Conservation (phyloP, 2,797 vertebrate species). For the Amblyraja radiata region DNA sequence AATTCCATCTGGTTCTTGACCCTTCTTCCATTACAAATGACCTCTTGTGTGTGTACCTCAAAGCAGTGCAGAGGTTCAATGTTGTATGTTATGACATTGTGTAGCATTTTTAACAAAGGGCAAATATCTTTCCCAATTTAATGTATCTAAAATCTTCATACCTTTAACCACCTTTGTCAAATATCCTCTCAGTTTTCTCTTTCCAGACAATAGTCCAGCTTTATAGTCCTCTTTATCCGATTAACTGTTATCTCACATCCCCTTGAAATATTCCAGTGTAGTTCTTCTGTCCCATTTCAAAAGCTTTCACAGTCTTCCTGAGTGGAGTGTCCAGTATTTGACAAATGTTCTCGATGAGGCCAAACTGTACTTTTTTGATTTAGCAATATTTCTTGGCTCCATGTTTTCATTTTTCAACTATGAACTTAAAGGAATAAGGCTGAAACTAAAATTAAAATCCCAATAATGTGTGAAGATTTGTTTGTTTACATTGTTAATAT, state of each 20-base stretch:
- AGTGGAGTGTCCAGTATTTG: not conserved
- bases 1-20: not conserved
- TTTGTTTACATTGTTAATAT: too few species aligned
- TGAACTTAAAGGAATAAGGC: too few species aligned
- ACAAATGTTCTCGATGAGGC: not conserved
- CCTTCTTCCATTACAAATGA: not conserved
- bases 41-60: too few species aligned
- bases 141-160: not conserved
- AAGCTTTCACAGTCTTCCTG: not conserved
- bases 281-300: not conserved
- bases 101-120: too few species aligned
- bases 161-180: not conserved
- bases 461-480: too few species aligned
- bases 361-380: not conserved
- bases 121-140: not conserved
- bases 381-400: not conserved
- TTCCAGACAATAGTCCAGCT: not conserved
- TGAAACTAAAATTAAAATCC: too few species aligned
- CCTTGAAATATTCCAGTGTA: not conserved
- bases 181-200: not conserved
- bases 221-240: not conserved
- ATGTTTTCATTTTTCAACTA: not conserved
- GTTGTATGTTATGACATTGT: too few species aligned
- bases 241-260: not conserved
- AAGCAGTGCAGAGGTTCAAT: too few species aligned